Percentiles rank a stretch among this genome's conserved stretches.
Conservation (phyloP, 2,113 vertebrate species). For the Odocoileus virginianus region DNA sequence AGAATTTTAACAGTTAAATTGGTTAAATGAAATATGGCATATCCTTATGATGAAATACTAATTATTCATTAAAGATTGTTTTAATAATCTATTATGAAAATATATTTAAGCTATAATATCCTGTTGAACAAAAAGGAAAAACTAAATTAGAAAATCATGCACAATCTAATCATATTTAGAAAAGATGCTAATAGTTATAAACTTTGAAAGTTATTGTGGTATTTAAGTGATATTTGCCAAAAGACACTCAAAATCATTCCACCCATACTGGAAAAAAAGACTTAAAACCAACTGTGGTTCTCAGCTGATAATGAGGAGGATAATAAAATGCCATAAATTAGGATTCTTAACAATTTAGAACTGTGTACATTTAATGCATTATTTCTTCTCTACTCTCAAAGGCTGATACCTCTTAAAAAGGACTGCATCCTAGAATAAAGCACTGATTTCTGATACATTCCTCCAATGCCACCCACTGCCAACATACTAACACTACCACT, state of each 20-base stretch:
- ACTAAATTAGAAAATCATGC: neutral
- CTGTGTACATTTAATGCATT: neutral
- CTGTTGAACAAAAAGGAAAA: neutral
- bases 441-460: conserved; percentile 7
- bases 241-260: conserved; percentile 13
- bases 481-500: neutral
- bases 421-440: neutral
- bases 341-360: neutral
- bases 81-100: conserved; percentile 60
- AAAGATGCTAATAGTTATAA: neutral
- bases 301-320: neutral
- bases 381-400: neutral
- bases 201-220: neutral
- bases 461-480: neutral
- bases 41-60: conserved; percentile 7
- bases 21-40: conserved; percentile 21
- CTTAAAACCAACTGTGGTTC: neutral
- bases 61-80: neutral
- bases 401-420: conserved; percentile 27
- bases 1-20: neutral
- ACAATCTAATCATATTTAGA: conserved; percentile 14
- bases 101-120: conserved; percentile 42
- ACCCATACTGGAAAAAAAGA: neutral
- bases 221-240: neutral
- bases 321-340: neutral